Evolutionary conservation across 1,140 invertebrate species (phyloP).

Genomic region (Sesamia nonagrioides): DNA sequence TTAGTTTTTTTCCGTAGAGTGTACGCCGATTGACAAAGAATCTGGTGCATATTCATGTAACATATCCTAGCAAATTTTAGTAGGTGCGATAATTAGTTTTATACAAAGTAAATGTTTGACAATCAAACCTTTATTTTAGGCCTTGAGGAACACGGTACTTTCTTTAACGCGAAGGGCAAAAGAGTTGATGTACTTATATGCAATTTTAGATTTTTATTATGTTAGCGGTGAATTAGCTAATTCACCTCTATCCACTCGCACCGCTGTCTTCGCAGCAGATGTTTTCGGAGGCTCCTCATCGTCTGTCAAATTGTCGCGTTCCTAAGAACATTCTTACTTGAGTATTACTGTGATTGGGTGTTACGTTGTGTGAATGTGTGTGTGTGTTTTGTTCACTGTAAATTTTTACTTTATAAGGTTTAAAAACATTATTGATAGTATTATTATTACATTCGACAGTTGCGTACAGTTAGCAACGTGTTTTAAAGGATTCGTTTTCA

Average conservation of each 20-base stretch:
- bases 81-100: slow-evolving; percentile 23
- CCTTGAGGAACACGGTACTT: background rate
- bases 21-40: background rate
- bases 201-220: slow-evolving; percentile 37
- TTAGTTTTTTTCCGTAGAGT: background rate
- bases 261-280: background rate
- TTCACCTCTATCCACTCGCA: background rate
- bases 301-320: slow-evolving; percentile 25
- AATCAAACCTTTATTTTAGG: slow-evolving; percentile 19
- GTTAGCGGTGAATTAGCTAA: background rate
- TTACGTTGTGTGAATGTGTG: slow-evolving; percentile 51
- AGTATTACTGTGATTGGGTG: slow-evolving; percentile 52
- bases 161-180: background rate
- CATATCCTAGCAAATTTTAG: slow-evolving; percentile 32
- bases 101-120: slow-evolving; percentile 31
- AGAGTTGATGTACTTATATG: slow-evolving; percentile 11
- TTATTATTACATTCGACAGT: slow-evolving; percentile 32
- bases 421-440: slow-evolving; percentile 55
- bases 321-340: slow-evolving; percentile 11
- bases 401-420: slow-evolving; percentile 70
- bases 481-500: slow-evolving; percentile 34
- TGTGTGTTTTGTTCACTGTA: slow-evolving; percentile 60
- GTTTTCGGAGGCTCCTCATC: slow-evolving; percentile 13
- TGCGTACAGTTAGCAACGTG: slow-evolving; percentile 19
- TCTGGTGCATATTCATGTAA: slow-evolving; percentile 37